A percentile compares a stretch with the other conserved stretches of the same genome.
These are phyloP conservation scores for Oscheius sp. DNA, from an alignment of 2,888 invertebrate genomes.

Conservation along the genomic window DNA sequence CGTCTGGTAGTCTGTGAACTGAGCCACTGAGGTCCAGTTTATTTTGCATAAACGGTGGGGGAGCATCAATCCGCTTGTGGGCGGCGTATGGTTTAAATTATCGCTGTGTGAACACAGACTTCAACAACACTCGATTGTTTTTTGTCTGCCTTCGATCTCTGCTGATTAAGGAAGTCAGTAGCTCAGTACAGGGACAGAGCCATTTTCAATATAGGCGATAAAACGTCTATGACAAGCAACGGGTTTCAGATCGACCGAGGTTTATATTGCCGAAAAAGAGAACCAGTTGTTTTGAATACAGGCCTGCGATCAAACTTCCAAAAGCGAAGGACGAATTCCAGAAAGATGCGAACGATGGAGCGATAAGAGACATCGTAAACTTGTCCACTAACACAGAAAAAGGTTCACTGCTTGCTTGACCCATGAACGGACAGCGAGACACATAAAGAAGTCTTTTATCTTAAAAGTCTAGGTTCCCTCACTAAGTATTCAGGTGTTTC, in stretches of 20 bases:
- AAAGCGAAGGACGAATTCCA: constrained; percentile 19
- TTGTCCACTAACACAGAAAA: too few relatives aligned
- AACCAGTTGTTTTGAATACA: constrained; percentile 17
- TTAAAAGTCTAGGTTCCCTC: too few relatives aligned
- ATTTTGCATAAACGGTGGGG: constrained; percentile 12
- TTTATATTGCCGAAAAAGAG: constrained; percentile 13
- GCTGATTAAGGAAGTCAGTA: not conserved
- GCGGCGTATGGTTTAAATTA: constrained; percentile 22
- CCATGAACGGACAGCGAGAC: too few relatives aligned
- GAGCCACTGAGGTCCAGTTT: not conserved
- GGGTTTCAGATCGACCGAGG: not conserved
- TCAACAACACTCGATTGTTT: not conserved
- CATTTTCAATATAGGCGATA: not conserved
- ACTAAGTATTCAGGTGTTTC: too few relatives aligned
- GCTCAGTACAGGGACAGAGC: too few relatives aligned
- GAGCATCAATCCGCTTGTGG: constrained; percentile 16
- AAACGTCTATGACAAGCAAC: not conserved
- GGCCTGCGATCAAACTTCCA: constrained; percentile 11
- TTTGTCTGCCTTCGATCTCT: not conserved
- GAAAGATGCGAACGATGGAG: not conserved
- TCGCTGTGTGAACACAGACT: not conserved
- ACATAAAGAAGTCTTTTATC: too few relatives aligned
- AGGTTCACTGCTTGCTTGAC: too few relatives aligned
- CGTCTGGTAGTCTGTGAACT: not conserved
- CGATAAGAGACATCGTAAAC: too few relatives aligned